Conservation (phyloP, 2,888 invertebrate genomes). For the Mantis religiosa region DNA sequence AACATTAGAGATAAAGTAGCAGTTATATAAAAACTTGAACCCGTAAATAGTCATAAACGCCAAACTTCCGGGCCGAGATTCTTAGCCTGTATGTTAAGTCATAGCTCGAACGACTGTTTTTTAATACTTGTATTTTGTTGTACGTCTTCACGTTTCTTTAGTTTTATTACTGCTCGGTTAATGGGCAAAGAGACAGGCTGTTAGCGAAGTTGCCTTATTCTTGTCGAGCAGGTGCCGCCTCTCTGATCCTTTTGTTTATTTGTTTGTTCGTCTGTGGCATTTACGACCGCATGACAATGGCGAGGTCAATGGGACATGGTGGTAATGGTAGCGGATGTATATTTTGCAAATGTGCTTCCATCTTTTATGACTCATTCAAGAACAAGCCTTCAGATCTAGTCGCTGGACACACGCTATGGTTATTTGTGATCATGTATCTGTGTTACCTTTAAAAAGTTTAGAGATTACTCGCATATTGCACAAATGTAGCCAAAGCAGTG, state of each 20-base stretch:
- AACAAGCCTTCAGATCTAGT: not conserved
- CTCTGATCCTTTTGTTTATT: not conserved
- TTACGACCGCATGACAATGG: not conserved
- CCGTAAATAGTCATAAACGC: no score
- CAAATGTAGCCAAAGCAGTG: no score
- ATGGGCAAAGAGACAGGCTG: not conserved
- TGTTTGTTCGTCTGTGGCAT: not conserved
- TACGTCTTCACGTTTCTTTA: not conserved
- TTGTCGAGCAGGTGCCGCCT: not conserved
- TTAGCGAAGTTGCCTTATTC: not conserved
- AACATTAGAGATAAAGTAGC: no score
- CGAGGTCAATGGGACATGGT: not conserved
- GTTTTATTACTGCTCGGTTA: not conserved
- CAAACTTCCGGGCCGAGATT: no score
- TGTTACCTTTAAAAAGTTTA: no score
- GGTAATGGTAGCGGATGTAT: not conserved
- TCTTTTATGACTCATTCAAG: not conserved
- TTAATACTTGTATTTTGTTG: no score
- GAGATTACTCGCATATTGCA: no score
- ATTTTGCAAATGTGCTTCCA: not conserved
- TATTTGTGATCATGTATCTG: no score
- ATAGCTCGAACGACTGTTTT: no score
- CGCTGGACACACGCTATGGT: no score
- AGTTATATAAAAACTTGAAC: no score
- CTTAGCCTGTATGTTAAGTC: no score